Evolutionary conservation across 2,113 vertebrate genomes (phyloP).

Genomic region (Sinocyclocheilus anshuiensis): DNA sequence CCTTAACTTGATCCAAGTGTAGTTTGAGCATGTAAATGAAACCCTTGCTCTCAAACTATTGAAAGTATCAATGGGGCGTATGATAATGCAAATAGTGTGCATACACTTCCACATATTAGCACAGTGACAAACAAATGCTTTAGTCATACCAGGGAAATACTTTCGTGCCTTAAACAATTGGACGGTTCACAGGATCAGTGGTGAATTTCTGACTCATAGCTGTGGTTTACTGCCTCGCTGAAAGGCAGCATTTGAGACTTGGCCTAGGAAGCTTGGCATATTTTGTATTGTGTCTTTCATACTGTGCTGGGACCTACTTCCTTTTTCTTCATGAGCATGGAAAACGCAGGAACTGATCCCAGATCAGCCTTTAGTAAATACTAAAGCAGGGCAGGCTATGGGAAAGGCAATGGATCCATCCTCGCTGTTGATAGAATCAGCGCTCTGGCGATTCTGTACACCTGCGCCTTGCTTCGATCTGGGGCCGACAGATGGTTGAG

Average conservation of each 20-base stretch:
- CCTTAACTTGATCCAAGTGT: background rate
- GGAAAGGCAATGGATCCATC: slow-evolving; percentile 19
- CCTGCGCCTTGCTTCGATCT: slow-evolving; percentile 1
- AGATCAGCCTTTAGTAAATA: background rate
- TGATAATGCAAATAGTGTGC: background rate
- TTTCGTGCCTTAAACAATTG: slow-evolving; percentile 65
- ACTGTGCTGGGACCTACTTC: background rate
- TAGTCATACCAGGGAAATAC: slow-evolving; percentile 66
- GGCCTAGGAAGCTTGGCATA: slow-evolving; percentile 55
- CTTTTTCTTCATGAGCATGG: background rate
- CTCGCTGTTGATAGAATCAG: slow-evolving; percentile 1
- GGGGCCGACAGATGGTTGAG: background rate
- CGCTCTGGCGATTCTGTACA: background rate
- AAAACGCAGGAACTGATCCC: background rate
- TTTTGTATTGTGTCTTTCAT: slow-evolving; percentile 11
- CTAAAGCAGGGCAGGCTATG: background rate
- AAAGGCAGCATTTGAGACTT: slow-evolving; percentile 46
- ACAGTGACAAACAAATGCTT: slow-evolving; percentile 55
- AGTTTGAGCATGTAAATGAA: background rate
- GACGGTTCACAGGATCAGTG: slow-evolving; percentile 68
- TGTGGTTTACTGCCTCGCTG: slow-evolving; percentile 66
- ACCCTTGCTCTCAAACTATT: background rate
- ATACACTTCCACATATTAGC: background rate
- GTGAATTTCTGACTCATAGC: slow-evolving; percentile 69
- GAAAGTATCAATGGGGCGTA: background rate